Conservation (phyloP, 2,797 vertebrate species). For the Bryconaethiops microstoma region DNA sequence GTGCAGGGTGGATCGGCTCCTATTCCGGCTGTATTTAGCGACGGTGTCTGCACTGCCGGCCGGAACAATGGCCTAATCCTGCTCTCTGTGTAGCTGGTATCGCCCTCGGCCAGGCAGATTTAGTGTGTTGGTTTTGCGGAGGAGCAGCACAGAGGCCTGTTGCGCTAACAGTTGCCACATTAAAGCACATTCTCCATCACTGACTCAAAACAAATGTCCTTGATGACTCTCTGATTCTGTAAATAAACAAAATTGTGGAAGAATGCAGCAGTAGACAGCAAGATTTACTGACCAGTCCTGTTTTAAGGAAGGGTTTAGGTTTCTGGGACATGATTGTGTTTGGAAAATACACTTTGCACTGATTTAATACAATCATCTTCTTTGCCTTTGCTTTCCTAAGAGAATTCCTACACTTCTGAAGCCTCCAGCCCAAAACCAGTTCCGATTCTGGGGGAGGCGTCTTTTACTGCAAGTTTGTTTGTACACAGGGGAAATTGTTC, state of each 20-base stretch:
- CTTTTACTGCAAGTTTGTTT: too few species aligned
- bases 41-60: background rate
- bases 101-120: background rate
- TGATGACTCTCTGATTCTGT: background rate
- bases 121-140: background rate
- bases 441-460: too few species aligned
- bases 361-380: background rate
- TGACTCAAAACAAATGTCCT: background rate
- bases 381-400: background rate
- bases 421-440: too few species aligned
- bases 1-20: background rate
- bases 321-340: background rate
- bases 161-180: background rate
- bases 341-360: too few species aligned
- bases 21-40: background rate
- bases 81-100: background rate
- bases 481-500: too few species aligned
- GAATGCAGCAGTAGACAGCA: background rate
- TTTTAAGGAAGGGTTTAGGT: slow-evolving; percentile 47
- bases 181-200: background rate
- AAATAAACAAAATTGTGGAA: background rate
- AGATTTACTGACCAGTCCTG: background rate
- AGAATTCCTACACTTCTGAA: too few species aligned
- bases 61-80: slow-evolving; percentile 2
- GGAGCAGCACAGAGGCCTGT: too few species aligned